phyloP scores from a whole-genome alignment of 2,113 vertebrate genomes.

The Phodopus roborovskii region DNA sequence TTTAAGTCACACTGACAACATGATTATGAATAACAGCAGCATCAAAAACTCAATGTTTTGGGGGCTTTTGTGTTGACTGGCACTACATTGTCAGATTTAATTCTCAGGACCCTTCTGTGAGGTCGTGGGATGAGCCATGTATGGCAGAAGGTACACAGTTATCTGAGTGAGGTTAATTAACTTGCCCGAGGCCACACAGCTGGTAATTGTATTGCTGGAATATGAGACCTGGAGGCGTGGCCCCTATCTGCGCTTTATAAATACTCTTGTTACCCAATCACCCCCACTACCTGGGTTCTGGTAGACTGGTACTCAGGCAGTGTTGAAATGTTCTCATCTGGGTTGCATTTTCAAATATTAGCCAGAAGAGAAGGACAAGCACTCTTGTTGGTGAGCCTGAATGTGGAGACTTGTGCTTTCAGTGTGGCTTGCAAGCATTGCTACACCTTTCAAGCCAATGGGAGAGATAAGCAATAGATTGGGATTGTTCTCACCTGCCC shows the following conservation, averaged over 20 bases:
- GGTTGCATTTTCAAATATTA: neutral
- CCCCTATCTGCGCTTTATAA: neutral
- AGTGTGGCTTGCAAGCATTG: neutral
- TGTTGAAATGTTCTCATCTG: neutral
- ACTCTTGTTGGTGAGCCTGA: no score
- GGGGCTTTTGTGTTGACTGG: neutral
- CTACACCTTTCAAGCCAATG: neutral
- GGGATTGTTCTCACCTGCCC: neutral
- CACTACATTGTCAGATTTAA: neutral
- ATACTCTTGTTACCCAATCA: neutral
- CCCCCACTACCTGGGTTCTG: neutral
- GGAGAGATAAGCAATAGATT: neutral
- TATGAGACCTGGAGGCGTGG: neutral
- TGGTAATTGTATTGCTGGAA: neutral
- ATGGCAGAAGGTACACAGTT: neutral
- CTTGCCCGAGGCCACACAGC: conserved; percentile 41
- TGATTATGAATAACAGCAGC: neutral
- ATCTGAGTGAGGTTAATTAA: conserved; percentile 54
- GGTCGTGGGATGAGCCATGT: neutral
- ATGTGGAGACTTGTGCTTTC: neutral
- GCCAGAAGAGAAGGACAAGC: neutral
- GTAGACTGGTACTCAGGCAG: neutral
- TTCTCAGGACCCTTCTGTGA: neutral
- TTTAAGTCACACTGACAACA: neutral
- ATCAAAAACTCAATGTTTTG: neutral